phyloP scores from a whole-genome alignment of 2,888 invertebrate genomes.

The Euzetes globulus region DNA sequence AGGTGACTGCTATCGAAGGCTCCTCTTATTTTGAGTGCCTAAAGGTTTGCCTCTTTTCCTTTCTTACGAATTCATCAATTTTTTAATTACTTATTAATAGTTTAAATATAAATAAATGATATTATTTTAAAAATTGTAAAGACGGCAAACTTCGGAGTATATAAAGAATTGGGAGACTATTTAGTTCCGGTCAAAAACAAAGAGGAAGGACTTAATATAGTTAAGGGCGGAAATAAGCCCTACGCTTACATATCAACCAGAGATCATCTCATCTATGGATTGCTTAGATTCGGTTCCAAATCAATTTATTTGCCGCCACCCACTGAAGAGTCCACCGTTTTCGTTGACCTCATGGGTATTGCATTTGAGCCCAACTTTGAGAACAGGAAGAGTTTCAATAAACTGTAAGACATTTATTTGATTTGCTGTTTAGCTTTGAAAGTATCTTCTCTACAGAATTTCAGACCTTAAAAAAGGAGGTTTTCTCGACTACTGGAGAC shows the following conservation, averaged over 20 bases:
- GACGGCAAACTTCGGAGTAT: not conserved
- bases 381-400: not conserved
- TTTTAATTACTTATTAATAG: no score
- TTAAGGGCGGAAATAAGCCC: not conserved
- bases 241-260: slow-evolving; percentile 5
- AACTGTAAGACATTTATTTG: no score
- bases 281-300: slow-evolving; percentile 25
- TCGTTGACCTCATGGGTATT: slow-evolving; percentile 12
- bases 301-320: slow-evolving; percentile 37
- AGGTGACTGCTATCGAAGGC: slow-evolving; percentile 6
- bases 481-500: slow-evolving; percentile 19
- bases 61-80: no score
- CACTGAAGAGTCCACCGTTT: slow-evolving; percentile 8
- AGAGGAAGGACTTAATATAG: not conserved
- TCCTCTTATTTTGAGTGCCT: slow-evolving; percentile 3
- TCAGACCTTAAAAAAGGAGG: not conserved
- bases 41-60: no score
- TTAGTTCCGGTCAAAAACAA: not conserved
- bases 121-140: not conserved
- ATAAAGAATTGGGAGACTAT: not conserved
- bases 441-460: slow-evolving; percentile 8
- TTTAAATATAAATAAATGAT: no score
- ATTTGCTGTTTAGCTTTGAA: no score
- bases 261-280: slow-evolving; percentile 2
- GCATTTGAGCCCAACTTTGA: not conserved